Percentiles rank a stretch among this genome's conserved stretches.
Conservation (phyloP, 2,113 vertebrate species). For the Brachyistius frenatus region DNA sequence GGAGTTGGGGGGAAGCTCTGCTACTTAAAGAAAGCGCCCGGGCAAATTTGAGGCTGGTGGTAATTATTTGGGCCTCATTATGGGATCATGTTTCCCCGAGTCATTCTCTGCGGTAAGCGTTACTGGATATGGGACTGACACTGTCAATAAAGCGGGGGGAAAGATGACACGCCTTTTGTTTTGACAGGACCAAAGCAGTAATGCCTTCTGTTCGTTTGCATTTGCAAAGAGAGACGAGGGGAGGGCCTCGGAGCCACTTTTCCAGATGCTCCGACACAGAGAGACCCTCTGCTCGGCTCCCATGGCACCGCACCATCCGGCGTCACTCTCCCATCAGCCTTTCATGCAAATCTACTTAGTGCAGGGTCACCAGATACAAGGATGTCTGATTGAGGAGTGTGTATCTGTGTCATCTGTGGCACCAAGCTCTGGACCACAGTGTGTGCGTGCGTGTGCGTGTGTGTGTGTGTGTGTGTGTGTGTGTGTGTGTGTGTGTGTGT, state of each 20-base stretch:
- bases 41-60: constrained; percentile 70
- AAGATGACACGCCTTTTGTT: constrained; percentile 80
- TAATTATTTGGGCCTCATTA: constrained; percentile 83
- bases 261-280: constrained; percentile 60
- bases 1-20: constrained; percentile 37
- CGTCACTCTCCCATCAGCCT: constrained; percentile 33
- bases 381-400: constrained; percentile 45
- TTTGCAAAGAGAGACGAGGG: constrained; percentile 59
- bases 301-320: constrained; percentile 17
- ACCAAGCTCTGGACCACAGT: constrained; percentile 35
- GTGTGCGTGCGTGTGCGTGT: neutral
- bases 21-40: constrained; percentile 76
- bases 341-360: constrained; percentile 52
- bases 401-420: constrained; percentile 60
- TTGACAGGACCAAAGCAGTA: constrained; percentile 78
- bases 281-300: constrained; percentile 29
- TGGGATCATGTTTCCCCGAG: constrained; percentile 74
- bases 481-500: no score
- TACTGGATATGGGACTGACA: constrained; percentile 78
- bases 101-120: constrained; percentile 74
- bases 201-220: constrained; percentile 71
- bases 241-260: constrained; percentile 53
- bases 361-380: constrained; percentile 36
- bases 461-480: no score
- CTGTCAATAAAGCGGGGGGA: constrained; percentile 73